phyloP scores from a whole-genome alignment of 2,113 vertebrate genomes.

The Malurus elegans region DNA sequence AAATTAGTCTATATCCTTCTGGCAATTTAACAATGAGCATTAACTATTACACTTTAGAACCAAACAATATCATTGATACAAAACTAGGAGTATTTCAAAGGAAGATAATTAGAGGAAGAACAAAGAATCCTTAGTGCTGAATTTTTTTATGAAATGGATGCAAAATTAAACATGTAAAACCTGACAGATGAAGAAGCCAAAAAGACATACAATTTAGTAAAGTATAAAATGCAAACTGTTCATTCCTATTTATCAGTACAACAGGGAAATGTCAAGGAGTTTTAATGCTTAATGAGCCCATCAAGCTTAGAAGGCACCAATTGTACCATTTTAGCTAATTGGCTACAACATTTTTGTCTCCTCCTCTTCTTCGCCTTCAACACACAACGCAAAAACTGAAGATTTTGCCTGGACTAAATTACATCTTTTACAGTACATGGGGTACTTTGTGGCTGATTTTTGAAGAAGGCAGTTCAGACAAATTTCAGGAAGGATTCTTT shows the following conservation, averaged over 20 bases:
- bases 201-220: neutral
- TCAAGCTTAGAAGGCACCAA: conserved; percentile 71
- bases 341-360: conserved; percentile 74
- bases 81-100: conserved; percentile 25
- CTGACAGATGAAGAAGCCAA: neutral
- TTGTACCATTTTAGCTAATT: conserved; percentile 85
- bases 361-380: neutral
- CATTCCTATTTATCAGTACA: conserved; percentile 60
- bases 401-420: neutral
- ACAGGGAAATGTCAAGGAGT: conserved; percentile 80
- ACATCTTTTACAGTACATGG: neutral
- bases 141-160: neutral
- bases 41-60: conserved; percentile 53
- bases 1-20: conserved; percentile 73
- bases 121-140: neutral
- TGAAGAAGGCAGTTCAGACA: neutral
- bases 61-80: conserved; percentile 46
- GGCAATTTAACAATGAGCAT: conserved; percentile 70
- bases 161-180: neutral
- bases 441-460: neutral
- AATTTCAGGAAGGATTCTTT: neutral
- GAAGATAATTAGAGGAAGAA: neutral
- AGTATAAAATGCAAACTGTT: conserved; percentile 34
- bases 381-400: conserved; percentile 1
- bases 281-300: conserved; percentile 83